Percentiles rank a stretch among this genome's conserved stretches.
These are phyloP conservation scores for Anthopleura sola DNA, from an alignment of 64 coral and sea anemone species.

Conservation along the genomic window DNA sequence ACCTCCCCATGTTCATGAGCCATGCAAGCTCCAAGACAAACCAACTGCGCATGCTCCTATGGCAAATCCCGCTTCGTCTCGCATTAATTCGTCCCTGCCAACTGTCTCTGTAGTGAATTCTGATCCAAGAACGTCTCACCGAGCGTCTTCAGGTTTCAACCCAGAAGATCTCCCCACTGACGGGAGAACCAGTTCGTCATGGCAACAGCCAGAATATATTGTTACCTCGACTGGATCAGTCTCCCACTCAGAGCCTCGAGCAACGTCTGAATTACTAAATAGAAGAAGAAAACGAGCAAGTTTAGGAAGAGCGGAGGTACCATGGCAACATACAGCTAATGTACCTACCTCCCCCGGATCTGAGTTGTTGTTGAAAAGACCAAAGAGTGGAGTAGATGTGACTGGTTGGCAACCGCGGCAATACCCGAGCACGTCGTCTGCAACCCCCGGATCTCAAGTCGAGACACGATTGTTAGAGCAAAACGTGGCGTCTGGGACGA, in stretches of 20 bases:
- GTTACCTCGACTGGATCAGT: background rate
- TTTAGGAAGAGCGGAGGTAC: background rate
- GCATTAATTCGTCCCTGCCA: background rate
- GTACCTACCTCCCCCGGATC: background rate
- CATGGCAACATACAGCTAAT: background rate
- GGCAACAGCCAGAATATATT: background rate
- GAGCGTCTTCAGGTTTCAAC: background rate
- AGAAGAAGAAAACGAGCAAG: constrained; percentile 7
- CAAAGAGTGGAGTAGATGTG: background rate
- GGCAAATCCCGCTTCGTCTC: background rate
- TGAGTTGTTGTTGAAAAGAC: background rate
- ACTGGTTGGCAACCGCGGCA: background rate
- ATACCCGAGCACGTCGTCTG: background rate
- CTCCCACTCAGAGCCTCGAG: background rate
- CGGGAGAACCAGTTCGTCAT: background rate
- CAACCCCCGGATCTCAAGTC: background rate
- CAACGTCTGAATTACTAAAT: background rate
- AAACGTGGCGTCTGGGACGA: background rate
- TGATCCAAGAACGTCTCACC: background rate
- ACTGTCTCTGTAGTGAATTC: background rate
- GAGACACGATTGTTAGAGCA: background rate
- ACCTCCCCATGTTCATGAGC: background rate
- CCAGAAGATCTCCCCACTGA: background rate
- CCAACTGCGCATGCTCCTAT: background rate
- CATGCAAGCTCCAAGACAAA: background rate